These are phyloP conservation scores for Drosophila sturtevanti DNA, from an alignment of 1,140 invertebrate species.

Conservation along the genomic window DNA sequence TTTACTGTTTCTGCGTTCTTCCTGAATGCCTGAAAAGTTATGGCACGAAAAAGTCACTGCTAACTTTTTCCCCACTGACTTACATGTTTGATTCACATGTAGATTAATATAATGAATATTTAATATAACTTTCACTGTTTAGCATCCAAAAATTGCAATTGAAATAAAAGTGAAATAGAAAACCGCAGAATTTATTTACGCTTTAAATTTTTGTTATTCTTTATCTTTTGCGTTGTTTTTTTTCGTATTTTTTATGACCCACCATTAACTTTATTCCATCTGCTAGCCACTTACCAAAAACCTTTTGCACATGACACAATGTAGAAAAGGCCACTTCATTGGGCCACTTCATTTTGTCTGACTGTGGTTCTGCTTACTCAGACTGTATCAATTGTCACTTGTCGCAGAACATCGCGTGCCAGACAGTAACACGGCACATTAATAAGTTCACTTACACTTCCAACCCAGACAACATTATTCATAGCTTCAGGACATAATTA, in stretches of 20 bases:
- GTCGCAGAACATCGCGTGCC: slow-evolving; percentile 52
- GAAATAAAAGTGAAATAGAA: slow-evolving; percentile 2
- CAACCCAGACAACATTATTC: slow-evolving; percentile 73
- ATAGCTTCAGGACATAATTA: slow-evolving; percentile 75
- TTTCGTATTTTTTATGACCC: background rate
- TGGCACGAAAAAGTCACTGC: slow-evolving; percentile 31
- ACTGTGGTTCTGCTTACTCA: slow-evolving; percentile 16
- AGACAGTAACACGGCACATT: slow-evolving; percentile 56
- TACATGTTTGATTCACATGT: slow-evolving; percentile 33
- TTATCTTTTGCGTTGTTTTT: background rate
- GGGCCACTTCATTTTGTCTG: slow-evolving; percentile 7
- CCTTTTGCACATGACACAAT: slow-evolving; percentile 47
- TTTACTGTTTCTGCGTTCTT: slow-evolving; percentile 6
- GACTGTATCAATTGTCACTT: slow-evolving; percentile 56
- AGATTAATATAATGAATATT: slow-evolving; percentile 77
- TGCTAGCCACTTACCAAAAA: slow-evolving; percentile 43
- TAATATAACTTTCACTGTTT: slow-evolving; percentile 59
- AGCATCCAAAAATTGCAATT: slow-evolving; percentile 1
- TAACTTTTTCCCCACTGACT: slow-evolving; percentile 43
- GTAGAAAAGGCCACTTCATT: slow-evolving; percentile 38
- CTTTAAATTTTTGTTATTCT: too few species aligned
- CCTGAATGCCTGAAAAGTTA: slow-evolving; percentile 24
- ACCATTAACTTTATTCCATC: slow-evolving; percentile 48
- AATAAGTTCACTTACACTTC: slow-evolving; percentile 79
- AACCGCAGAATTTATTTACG: background rate